Percentiles rank a stretch among this genome's conserved stretches.
Conservation (phyloP, 1,140 invertebrate species). For the Colletes latitarsis region DNA sequence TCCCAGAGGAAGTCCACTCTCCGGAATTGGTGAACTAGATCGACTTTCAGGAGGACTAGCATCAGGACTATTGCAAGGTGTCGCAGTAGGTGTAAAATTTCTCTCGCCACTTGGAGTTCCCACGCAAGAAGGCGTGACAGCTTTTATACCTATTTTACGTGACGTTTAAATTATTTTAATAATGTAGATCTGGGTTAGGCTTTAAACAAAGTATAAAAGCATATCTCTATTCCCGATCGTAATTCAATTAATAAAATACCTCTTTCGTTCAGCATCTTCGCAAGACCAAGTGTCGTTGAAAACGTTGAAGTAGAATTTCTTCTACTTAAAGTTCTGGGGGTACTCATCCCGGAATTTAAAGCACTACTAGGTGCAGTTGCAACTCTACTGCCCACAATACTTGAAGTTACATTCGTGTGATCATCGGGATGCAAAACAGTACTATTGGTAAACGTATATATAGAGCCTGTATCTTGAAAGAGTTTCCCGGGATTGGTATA, state of each 20-base stretch:
- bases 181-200: too few species aligned
- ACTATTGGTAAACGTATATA: conserved; percentile 95
- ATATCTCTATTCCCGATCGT: too few species aligned
- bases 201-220: too few species aligned
- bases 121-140: conserved; percentile 84
- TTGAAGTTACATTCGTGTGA: conserved; percentile 85
- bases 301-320: conserved; percentile 89
- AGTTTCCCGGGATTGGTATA: conserved; percentile 86
- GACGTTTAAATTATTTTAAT: neutral
- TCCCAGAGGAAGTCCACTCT: conserved; percentile 82
- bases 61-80: conserved; percentile 91
- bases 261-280: conserved; percentile 90
- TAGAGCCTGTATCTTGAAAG: conserved; percentile 88
- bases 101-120: conserved; percentile 83
- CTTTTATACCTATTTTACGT: conserved; percentile 81
- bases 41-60: conserved; percentile 83
- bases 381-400: conserved; percentile 82
- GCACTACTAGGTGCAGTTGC: conserved; percentile 82
- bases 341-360: conserved; percentile 82
- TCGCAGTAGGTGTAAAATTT: conserved; percentile 89
- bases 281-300: conserved; percentile 89
- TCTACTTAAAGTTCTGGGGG: conserved; percentile 84
- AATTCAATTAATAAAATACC: conserved; percentile 73
- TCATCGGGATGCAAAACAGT: conserved; percentile 94
- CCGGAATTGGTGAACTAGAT: conserved; percentile 81